Evolutionary conservation across 30 jellyfish, hydroid and myxozoan species (phyloP), one percentile per base, ranked within the genome.

Genomic region (Phacellophora camtschatica): DNA sequence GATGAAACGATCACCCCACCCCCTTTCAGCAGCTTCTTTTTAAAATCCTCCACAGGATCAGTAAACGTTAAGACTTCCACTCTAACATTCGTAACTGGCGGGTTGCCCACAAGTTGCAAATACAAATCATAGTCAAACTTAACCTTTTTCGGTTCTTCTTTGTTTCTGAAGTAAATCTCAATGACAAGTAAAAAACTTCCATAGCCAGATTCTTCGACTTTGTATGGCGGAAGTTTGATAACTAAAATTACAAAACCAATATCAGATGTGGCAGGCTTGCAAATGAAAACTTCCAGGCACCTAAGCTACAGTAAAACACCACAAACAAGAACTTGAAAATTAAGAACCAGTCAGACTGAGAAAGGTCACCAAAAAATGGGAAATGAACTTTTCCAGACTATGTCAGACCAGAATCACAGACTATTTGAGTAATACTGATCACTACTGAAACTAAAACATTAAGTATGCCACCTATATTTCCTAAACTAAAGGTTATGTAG

Each of bases 141-240:
- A 18, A 71, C 87, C 70, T 93, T 93, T 48, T 95, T 92, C 43
- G 99, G 97, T 33, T 93, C 99, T 32, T 93, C 99, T 75, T 93
- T 93, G 81, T 86, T 93, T 42, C 85, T 86, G 84, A 93, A 93
- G 50, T 93, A 87, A 10, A 93, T 83, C 73, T 93, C 99, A 23
- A 93, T 85, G 32, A 82, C 84, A 31, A 93, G 88, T 18, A 68
- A 77, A 66, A 93, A 93, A 36, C 94, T 68, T 42, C 99, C 99
- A 86, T 93, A 93, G 4, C 99, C 99, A 15, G 99, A 93, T 48
- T 93, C 99, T 54, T 90, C 93, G n/a, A 93, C 95, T 74, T 81
- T 93, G 78, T 93, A 93, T 11, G 99, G 99, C 43, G 99, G 99
- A 43, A 87, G 85, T 41, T 93, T 93, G 69, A 87, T 66, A 13